Evolutionary conservation across 2,113 vertebrate species (phyloP).

Genomic region (Xenus cinereus): DNA sequence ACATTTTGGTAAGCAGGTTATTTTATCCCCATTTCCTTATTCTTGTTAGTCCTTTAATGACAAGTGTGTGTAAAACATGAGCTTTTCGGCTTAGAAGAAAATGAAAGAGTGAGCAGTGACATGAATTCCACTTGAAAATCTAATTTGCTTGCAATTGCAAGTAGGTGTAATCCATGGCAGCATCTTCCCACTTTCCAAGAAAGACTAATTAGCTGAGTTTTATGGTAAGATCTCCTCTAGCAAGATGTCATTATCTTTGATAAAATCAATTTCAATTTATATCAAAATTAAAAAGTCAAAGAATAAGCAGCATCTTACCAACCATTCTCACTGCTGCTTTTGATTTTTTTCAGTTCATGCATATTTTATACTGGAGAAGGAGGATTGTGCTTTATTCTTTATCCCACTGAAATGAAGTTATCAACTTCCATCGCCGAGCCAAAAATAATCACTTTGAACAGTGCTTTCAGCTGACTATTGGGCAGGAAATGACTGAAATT

Average conservation of each 20-base stretch:
- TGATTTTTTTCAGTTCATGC: not conserved
- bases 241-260: not conserved
- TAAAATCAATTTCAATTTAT: not conserved
- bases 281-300: not conserved
- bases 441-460: not conserved
- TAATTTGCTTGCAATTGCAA: not conserved
- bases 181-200: not conserved
- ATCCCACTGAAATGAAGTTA: not conserved
- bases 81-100: not conserved
- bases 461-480: not conserved
- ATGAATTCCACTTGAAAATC: not conserved
- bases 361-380: not conserved
- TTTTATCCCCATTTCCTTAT: not conserved
- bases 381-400: not conserved
- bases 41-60: not conserved
- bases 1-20: not conserved
- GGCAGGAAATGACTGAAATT: not conserved
- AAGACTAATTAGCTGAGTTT: not conserved
- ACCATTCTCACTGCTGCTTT: not conserved
- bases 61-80: not conserved
- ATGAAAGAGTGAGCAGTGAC: not conserved
- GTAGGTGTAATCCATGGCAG: not conserved
- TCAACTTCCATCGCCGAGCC: not conserved
- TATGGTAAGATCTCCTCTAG: not conserved
- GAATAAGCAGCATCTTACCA: not conserved